Evolutionary conservation across 2,888 invertebrate species (phyloP).

Genomic region (Sphaerophoria taeniata): DNA sequence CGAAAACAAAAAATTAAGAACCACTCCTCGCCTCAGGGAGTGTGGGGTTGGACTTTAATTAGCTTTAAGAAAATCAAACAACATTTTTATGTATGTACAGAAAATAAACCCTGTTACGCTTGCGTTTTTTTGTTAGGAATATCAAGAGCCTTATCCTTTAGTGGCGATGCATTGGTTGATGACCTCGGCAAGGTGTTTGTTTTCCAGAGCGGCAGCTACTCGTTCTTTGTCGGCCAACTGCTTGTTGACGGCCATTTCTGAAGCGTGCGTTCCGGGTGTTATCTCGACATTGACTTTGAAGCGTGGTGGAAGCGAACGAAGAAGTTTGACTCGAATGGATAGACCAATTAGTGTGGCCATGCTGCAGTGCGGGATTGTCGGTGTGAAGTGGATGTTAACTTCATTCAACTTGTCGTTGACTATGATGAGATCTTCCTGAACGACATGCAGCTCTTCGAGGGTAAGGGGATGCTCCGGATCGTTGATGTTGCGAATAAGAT

Average conservation of each 20-base stretch:
- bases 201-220: constrained; percentile 98
- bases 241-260: constrained; percentile 97
- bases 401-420: constrained; percentile 89
- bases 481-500: constrained; percentile 95
- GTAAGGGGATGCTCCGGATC: constrained; percentile 99
- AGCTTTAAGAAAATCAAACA: constrained; percentile 44
- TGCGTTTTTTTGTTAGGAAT: constrained; percentile 39
- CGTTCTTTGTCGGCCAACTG: constrained; percentile 99
- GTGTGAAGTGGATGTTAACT: constrained; percentile 93
- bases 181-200: constrained; percentile 93
- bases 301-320: constrained; percentile 91
- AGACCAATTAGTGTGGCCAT: constrained; percentile 97
- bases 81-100: constrained; percentile 69
- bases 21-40: background rate
- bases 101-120: constrained; percentile 50
- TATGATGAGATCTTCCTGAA: constrained; percentile 91
- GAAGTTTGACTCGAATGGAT: constrained; percentile 95
- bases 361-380: constrained; percentile 99
- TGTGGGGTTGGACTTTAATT: constrained; percentile 43
- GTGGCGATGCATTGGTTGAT: constrained; percentile 94
- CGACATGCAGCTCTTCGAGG: constrained; percentile 96
- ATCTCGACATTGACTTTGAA: constrained; percentile 95
- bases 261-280: constrained; percentile 95
- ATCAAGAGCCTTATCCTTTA: constrained; percentile 71
- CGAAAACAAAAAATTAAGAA: constrained; percentile 76